A percentile compares a stretch with the other conserved stretches of the same genome.
Conservation (phyloP, 2,888 invertebrate species). For the Melipona beecheii region DNA sequence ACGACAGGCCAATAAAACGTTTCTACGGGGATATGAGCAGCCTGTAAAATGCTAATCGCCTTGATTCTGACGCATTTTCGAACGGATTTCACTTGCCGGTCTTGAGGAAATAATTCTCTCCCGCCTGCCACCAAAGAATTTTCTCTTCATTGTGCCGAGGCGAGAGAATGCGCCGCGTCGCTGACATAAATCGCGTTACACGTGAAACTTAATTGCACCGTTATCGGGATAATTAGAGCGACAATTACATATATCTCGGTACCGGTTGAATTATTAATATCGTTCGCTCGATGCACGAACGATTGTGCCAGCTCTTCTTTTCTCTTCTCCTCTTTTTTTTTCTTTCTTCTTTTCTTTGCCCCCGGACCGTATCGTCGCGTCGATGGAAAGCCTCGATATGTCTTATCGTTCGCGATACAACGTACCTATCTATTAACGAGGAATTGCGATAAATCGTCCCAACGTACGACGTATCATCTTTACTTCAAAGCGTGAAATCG, state of each 20-base stretch:
- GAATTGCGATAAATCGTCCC: constrained; percentile 12
- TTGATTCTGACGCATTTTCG: constrained; percentile 75
- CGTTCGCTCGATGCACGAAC: neutral
- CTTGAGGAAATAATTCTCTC: constrained; percentile 73
- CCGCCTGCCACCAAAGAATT: constrained; percentile 21
- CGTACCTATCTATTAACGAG: constrained; percentile 19
- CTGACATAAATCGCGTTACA: constrained; percentile 36
- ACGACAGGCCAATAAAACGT: constrained; percentile 82
- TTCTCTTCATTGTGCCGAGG: constrained; percentile 29
- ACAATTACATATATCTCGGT: constrained; percentile 28
- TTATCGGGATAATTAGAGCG: constrained; percentile 47
- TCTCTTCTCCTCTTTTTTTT: too few relatives aligned
- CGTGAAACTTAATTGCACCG: constrained; percentile 45
- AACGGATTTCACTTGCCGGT: constrained; percentile 75
- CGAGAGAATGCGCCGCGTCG: constrained; percentile 25
- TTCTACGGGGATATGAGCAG: constrained; percentile 73
- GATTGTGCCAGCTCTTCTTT: neutral
- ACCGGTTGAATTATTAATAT: neutral
- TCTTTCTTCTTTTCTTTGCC: neutral
- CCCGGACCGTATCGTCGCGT: neutral
- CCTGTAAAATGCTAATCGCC: constrained; percentile 82
- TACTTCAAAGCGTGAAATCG: constrained; percentile 69
- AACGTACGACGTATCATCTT: constrained; percentile 54
- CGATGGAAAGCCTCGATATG: constrained; percentile 2
- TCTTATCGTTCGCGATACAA: neutral